Base-by-base conservation (phyloP, 2,888 invertebrate genomes). In the Strigamia transsilvanica region DNA sequence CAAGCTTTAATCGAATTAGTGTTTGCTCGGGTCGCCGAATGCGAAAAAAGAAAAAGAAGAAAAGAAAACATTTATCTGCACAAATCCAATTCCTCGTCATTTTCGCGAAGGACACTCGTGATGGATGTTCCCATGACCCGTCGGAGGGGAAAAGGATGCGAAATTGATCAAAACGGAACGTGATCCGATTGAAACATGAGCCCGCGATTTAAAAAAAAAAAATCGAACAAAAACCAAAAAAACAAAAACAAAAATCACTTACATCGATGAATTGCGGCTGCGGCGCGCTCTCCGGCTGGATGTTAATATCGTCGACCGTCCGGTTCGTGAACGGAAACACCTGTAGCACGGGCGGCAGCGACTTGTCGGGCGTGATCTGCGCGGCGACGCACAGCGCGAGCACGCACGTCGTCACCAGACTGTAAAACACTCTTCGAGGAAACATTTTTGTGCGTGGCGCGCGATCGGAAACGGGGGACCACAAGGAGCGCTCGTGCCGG, bases 311-410 rank as follows among this genome's bases (percentile, higher is more conserved):
- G 7, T 66, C 66, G 12, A 66, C 27, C 10, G 23, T 66, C 23
- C 66, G 66, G 23, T 66, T 66, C 12, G 66, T 66, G 66, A 66
- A 66, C 12, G 66, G 66, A 66, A 66, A 66, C 66, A 66, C 66
- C 7, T 66, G 66, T 9, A 66, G 66, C 66, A 66, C 66, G 10
- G 66, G 66, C 23, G 66, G 66, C 66, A 66, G 27, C 51, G 51
- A 51, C 51, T 51, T 12, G 51, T 51, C 51, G 51, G 51, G 51
- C 0, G 51, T 51, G n/a, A 51, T 51, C n/a, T 51, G 51, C 0
- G 51, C 9, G 6, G 51, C 4, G n/a, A 51, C 51, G 1, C 13
- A 2, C 9, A 21, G 23, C 23, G 23, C 1, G 10, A 12, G 23
- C 23, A 21, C 21, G 66, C 21, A 66, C 66, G 66, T 27, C 27